Evolutionary conservation across 2,797 vertebrate genomes (phyloP).

Genomic region (Tarsius wallacei): DNA sequence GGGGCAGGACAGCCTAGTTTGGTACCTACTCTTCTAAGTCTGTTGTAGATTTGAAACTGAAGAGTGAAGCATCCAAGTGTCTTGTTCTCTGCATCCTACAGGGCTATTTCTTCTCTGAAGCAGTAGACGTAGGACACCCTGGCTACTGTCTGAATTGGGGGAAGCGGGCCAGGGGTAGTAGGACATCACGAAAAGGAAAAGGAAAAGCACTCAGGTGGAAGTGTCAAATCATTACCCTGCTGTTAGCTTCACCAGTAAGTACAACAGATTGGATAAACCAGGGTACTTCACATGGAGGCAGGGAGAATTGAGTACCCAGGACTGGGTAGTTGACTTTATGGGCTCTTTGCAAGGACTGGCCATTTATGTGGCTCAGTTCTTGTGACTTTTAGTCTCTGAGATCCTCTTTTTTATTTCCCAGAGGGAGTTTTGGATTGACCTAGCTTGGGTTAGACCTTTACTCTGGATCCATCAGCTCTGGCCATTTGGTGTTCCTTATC

Average conservation of each 20-base stretch:
- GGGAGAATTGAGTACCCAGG: background rate
- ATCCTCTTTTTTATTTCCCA: background rate
- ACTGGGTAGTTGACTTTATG: background rate
- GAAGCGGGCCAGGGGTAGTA: no score
- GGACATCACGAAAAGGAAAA: background rate
- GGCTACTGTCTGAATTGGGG: background rate
- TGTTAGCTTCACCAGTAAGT: background rate
- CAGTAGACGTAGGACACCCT: background rate
- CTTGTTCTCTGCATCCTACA: background rate
- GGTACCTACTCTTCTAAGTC: background rate
- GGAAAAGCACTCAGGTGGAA: background rate
- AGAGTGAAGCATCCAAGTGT: background rate
- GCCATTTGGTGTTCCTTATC: background rate
- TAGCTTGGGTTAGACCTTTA: background rate
- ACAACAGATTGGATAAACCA: background rate
- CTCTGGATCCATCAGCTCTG: background rate
- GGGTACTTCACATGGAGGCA: background rate
- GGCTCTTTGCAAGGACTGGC: background rate
- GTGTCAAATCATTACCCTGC: background rate
- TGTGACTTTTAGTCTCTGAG: background rate
- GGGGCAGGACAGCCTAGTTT: background rate
- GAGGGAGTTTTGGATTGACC: background rate
- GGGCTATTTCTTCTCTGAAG: background rate
- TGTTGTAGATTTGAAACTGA: conserved; percentile 13
- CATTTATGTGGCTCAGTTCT: background rate